Base-by-base conservation (phyloP, 2,113 vertebrate species). In the Nycticebus coucang region DNA sequence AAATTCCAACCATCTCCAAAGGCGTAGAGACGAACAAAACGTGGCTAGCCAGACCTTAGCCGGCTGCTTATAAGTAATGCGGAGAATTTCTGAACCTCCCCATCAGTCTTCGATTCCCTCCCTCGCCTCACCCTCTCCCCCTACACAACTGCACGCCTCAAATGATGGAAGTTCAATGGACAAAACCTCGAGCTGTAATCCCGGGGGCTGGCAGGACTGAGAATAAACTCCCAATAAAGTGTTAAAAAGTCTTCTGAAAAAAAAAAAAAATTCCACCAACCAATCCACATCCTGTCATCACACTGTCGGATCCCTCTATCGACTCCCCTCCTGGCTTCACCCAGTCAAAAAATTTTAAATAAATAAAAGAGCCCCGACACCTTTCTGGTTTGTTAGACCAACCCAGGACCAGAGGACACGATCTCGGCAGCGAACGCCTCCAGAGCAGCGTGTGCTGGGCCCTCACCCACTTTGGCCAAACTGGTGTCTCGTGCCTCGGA, bases 161-260 rank as follows among this genome's bases (percentile, higher is more conserved):
- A 50, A 33, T 5, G 68, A 80, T 12, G 50, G 13, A 83, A 94
- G 68, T 96, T 94, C 37, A 92, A 95, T 11, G 84, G 72, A 35
- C 85, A 80, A 17, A 64, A 90, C 85, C 89, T 45, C 35, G 2
- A 83, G 50, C 78, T 89, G 79, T 55, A 89, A 92, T 69, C 77
- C 75, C 77, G 33, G 92, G 75, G 74, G 57, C 84, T 53, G 21
- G 22, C 45, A 81, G 55, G 75, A 72, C 24, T 45, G 80, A 93
- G 72, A 66, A 50, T 71, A 74, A 93, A 97, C 92, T 98, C 96
- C 84, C 93, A 78, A 85, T 72, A 62, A 96, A 97, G 95, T 98
- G 92, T 97, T 94, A 68, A 93, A 92, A 95, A 97, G 79, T 89
- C 92, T 95, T 33, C 59, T 53, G 59, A 41, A 41, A 41, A 72